Conservation (phyloP, 2,888 invertebrate genomes). For the Suillia variegata region DNA sequence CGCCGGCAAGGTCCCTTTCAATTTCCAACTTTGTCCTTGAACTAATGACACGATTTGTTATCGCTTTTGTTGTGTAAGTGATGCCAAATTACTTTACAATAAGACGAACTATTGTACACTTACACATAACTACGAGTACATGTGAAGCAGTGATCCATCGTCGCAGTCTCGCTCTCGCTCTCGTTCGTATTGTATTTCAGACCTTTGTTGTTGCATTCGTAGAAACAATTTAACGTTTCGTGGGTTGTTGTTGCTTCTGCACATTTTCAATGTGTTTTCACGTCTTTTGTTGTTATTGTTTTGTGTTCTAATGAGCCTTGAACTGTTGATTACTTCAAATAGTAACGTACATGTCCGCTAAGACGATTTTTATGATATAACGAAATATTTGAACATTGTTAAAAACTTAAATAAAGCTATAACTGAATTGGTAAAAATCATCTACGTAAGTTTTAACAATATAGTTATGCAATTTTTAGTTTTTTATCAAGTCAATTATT, state of each 20-base stretch:
- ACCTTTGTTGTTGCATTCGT: slow-evolving; percentile 21
- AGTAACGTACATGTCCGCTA: too few relatives aligned
- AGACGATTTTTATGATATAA: too few relatives aligned
- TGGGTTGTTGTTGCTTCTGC: background rate
- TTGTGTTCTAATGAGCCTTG: slow-evolving; percentile 13
- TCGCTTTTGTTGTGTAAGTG: background rate
- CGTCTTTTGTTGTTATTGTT: slow-evolving; percentile 6
- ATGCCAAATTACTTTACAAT: background rate
- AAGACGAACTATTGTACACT: background rate
- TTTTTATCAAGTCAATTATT: too few relatives aligned
- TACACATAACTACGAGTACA: background rate
- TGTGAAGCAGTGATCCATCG: background rate
- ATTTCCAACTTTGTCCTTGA: slow-evolving; percentile 39
- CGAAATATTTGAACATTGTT: too few relatives aligned
- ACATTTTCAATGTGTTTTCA: slow-evolving; percentile 11
- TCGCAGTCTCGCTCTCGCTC: background rate
- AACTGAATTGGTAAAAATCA: too few relatives aligned
- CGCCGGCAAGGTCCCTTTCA: background rate
- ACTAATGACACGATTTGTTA: slow-evolving; percentile 35
- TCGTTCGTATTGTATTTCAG: slow-evolving; percentile 1
- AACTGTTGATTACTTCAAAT: slow-evolving; percentile 6
- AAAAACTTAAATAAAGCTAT: too few relatives aligned
- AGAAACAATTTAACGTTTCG: slow-evolving; percentile 37
- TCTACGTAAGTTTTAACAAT: too few relatives aligned
- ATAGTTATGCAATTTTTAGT: too few relatives aligned